A percentile compares a stretch with the other conserved stretches of the same genome.
These are phyloP conservation scores for Forbesichthys papilliferus DNA, from an alignment of 2,113 vertebrate genomes.

Conservation along the genomic window DNA sequence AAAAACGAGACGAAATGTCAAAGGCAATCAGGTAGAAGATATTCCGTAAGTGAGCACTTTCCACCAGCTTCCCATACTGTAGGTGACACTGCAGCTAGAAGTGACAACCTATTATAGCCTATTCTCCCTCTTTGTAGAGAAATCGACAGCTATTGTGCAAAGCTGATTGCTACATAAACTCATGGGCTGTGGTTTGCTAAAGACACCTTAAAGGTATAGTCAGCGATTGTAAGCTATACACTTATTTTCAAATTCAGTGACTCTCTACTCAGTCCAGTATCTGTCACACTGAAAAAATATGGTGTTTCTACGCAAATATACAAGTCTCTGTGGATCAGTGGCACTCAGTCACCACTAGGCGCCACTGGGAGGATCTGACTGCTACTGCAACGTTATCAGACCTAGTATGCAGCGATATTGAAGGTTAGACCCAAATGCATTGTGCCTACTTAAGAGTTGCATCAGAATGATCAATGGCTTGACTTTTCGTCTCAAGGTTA, in stretches of 20 bases:
- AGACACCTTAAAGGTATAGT: constrained; percentile 20
- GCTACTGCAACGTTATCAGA: too few species aligned
- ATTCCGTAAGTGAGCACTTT: constrained; percentile 78
- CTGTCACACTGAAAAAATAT: too few species aligned
- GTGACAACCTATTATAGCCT: constrained; percentile 13
- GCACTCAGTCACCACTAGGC: too few species aligned
- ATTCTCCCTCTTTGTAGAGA: constrained; percentile 23
- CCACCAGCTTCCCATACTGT: constrained; percentile 66
- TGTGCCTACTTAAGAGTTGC: background rate
- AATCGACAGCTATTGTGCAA: constrained; percentile 24
- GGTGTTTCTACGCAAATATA: too few species aligned
- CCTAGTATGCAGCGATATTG: background rate
- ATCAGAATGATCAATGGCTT: background rate
- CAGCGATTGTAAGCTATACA: background rate
- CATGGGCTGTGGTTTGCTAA: constrained; percentile 7
- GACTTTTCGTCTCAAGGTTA: too few species aligned
- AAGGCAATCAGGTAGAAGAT: constrained; percentile 75
- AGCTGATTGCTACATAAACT: constrained; percentile 32
- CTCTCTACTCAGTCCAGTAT: too few species aligned
- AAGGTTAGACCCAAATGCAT: background rate
- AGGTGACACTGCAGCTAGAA: constrained; percentile 49
- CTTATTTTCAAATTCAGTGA: too few species aligned
- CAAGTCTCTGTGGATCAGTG: too few species aligned
- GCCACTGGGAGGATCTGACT: too few species aligned
- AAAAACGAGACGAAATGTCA: constrained; percentile 78